phyloP scores from a whole-genome alignment of 2,797 vertebrate species.

The Centropyge bicolor region DNA sequence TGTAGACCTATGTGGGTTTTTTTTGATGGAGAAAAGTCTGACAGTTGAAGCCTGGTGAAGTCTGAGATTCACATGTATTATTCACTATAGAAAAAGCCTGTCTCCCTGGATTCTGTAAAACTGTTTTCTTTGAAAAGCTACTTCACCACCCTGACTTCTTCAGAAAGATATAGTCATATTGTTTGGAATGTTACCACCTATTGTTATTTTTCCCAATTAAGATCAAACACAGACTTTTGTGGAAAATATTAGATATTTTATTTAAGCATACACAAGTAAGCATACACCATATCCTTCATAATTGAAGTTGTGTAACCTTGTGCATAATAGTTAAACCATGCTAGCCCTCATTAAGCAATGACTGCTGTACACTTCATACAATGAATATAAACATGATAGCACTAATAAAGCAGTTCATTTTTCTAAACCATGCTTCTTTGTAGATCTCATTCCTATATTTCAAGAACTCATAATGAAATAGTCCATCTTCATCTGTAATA shows the following conservation, averaged over 20 bases:
- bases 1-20: background rate
- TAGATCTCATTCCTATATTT: conserved; percentile 52
- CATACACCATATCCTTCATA: conserved; percentile 78
- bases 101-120: conserved; percentile 3
- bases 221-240: conserved; percentile 46
- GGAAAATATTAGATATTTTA: conserved; percentile 77
- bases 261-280: conserved; percentile 84
- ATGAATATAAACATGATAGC: conserved; percentile 73
- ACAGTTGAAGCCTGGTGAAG: conserved; percentile 22
- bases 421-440: conserved; percentile 73
- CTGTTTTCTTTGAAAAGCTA: background rate
- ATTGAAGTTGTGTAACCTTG: conserved; percentile 82
- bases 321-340: conserved; percentile 82
- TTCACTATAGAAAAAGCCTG: conserved; percentile 22
- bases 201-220: background rate
- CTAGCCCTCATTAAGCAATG: conserved; percentile 81
- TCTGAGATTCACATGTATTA: conserved; percentile 40
- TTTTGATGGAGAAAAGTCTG: conserved; percentile 7
- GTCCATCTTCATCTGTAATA: conserved; percentile 17
- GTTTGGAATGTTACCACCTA: background rate
- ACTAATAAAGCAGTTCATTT: conserved; percentile 73
- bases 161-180: background rate
- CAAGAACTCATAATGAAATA: conserved; percentile 33
- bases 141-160: background rate
- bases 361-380: conserved; percentile 73